A percentile compares a stretch with the other conserved stretches of the same genome.
Conservation (phyloP, 2,113 vertebrate genomes). For the human region DNA sequence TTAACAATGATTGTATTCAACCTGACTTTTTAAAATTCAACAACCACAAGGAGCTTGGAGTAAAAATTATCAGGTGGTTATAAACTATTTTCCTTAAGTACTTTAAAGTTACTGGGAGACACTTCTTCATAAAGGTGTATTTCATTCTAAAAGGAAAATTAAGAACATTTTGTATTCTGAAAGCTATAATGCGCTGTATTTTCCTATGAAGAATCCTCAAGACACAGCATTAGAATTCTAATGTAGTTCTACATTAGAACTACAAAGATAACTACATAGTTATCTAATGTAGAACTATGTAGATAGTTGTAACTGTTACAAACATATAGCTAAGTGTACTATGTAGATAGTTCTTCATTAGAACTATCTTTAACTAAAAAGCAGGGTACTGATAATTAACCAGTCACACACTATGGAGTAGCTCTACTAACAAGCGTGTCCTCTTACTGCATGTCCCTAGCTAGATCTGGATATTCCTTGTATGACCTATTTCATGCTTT, state of each 20-base stretch:
- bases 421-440: not conserved
- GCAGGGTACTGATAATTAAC: not conserved
- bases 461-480: not conserved
- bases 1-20: not conserved
- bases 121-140: not conserved
- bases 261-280: too few relatives aligned
- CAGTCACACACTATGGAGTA: not conserved
- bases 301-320: too few relatives aligned
- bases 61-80: not conserved
- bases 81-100: not conserved
- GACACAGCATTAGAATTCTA: not conserved
- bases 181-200: not conserved
- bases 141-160: conserved; percentile 3
- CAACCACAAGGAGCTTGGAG: not conserved
- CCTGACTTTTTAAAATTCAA: not conserved
- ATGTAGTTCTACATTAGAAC: too few relatives aligned
- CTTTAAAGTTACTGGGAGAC: not conserved
- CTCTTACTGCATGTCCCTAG: not conserved
- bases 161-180: not conserved
- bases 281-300: too few relatives aligned
- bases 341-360: not conserved
- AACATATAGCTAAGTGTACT: too few relatives aligned
- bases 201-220: not conserved
- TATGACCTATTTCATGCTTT: not conserved
- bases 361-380: not conserved